Conservation (phyloP, 2,113 vertebrate species). For the Dipodomys merriami region DNA sequence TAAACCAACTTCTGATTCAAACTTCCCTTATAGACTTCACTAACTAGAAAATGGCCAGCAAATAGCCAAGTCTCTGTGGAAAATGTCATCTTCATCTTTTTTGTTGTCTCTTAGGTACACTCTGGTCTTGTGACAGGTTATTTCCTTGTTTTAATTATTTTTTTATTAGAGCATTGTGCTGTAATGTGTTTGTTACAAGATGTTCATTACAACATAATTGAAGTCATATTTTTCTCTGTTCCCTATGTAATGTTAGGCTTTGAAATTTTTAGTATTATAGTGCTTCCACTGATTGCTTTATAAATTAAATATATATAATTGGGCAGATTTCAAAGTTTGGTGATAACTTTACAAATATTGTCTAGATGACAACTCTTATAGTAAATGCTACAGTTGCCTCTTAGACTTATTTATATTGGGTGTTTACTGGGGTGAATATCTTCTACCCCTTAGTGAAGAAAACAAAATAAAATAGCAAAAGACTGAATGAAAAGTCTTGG, state of each 20-base stretch:
- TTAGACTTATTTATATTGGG: not conserved
- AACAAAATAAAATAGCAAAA: not conserved
- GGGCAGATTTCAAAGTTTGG: not conserved
- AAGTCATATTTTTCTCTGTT: slow-evolving; percentile 71
- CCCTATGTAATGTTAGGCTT: slow-evolving; percentile 45
- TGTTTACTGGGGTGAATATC: not conserved
- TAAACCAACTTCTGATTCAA: slow-evolving; percentile 48
- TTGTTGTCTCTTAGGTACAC: slow-evolving; percentile 51
- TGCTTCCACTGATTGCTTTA: not conserved
- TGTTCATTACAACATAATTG: slow-evolving; percentile 71
- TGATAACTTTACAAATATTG: slow-evolving; percentile 1
- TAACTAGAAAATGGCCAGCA: slow-evolving; percentile 20
- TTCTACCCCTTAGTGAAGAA: not conserved
- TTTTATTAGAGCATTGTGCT: slow-evolving; percentile 69
- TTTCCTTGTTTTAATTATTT: slow-evolving; percentile 77
- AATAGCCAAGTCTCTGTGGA: not conserved
- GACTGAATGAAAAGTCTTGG: not conserved
- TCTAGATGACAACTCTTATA: not conserved
- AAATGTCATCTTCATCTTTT: slow-evolving; percentile 41
- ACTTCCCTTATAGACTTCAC: slow-evolving; percentile 1
- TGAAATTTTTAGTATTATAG: slow-evolving; percentile 48
- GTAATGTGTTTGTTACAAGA: slow-evolving; percentile 59
- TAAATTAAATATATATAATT: not conserved
- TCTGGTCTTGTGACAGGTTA: slow-evolving; percentile 50
- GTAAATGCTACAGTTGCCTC: not conserved